Conservation (phyloP, 2,888 invertebrate genomes). For the Acanthosepion lycidas region DNA sequence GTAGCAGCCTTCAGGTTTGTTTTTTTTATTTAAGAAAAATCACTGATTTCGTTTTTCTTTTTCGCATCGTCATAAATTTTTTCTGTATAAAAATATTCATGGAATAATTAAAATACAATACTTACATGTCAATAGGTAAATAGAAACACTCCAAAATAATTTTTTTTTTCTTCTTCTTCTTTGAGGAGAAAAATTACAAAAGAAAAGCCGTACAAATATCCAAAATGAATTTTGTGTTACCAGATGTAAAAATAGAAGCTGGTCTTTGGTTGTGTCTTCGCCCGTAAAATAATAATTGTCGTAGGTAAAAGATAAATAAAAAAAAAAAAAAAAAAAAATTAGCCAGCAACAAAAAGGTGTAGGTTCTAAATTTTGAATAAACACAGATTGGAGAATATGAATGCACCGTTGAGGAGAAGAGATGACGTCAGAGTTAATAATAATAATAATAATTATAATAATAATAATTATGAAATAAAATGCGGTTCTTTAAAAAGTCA, state of each 20-base stretch:
- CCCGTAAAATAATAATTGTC: neutral
- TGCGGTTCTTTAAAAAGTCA: neutral
- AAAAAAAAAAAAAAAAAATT: too few relatives aligned
- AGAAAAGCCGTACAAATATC: neutral
- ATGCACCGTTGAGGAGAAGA: neutral
- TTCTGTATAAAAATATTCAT: neutral
- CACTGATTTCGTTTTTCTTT: too few relatives aligned
- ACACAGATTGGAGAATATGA: neutral
- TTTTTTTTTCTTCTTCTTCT: too few relatives aligned
- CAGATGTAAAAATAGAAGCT: neutral
- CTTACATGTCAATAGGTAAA: conserved; percentile 3
- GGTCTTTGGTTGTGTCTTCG: neutral
- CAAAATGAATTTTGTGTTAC: neutral
- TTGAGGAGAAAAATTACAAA: neutral
- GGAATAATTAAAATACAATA: neutral
- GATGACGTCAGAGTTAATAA: neutral
- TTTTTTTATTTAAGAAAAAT: neutral
- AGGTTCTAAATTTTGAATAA: neutral
- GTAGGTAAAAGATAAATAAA: neutral
- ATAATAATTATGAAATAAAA: neutral
- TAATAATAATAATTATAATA: neutral
- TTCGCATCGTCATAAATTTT: neutral
- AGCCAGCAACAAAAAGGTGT: neutral
- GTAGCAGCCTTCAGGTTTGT: too few relatives aligned
- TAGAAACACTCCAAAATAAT: neutral